Base-by-base conservation (phyloP, 2,888 invertebrate species). In the Crepidodera aurea region DNA sequence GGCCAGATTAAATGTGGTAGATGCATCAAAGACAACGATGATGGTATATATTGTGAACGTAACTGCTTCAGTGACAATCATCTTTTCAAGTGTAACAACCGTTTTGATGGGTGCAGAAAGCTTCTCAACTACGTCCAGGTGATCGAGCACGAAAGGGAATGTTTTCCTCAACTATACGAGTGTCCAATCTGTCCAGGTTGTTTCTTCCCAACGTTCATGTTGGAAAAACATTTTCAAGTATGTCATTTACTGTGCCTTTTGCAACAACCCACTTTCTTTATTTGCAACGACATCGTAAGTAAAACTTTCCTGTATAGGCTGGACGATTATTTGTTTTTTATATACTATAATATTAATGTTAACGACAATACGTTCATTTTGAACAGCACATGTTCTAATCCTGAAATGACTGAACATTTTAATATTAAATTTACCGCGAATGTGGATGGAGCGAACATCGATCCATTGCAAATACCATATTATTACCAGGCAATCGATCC, bases 71-170 rank as follows among this genome's bases (percentile, higher is more conserved):
- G 29, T 1, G 22, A 56, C 10, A 40, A 59, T 7, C 18, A 51
- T 18, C 13, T 63, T 1, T 66, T 66, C 15, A 58, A 58, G 16
- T 66, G 66, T 12, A 39, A 57, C 5, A 66, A 66, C 40, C 42
- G 66, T 44, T 61, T 54, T 22, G 62, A 60, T 10, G 60, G 62
- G 0, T 66, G 65, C 44, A 60, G 39, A n/a, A 37, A 60, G 34
- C 16, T 62, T 1, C 32, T 65, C 7, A 18, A 44, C n/a, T 42
- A 42, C 39, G 6, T 22, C n/a, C 46, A 61, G 12, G 59, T 66
- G 5, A 18, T 50, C 4, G 51, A 57, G 1, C 66, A 66, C 10
- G 66, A 66, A 42, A 40, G 40, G 7, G n/a, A 16, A 1, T 66
- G 66, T 32, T 2, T 15, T 0, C 19, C 37, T 3, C 8, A 18